Evolutionary conservation across 2,797 vertebrate genomes (phyloP), one percentile per base, ranked within the genome.

Genomic region (Cyprinodon diabolis): DNA sequence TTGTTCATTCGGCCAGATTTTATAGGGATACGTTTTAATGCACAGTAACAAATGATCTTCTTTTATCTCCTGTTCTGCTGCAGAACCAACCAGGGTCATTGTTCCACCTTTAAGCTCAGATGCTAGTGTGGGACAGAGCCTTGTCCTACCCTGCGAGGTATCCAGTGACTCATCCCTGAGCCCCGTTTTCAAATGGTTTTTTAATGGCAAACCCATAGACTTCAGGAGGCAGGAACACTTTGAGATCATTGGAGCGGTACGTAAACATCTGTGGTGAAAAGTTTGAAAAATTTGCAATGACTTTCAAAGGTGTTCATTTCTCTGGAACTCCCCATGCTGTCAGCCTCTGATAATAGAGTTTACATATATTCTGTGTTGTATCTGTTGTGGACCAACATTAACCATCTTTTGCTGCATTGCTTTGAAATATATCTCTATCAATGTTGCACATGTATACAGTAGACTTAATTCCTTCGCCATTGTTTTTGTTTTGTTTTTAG

Each of bases 231-330:
- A 94, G 84, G 90, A 95, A 66, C 95, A 97, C 90, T 97, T 96
- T 81, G 96, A 97, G 84, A 95, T 95, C 93, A 95, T 95, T 52
- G 96, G 97, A 87, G 95, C 94, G 72, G 96, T 97, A 94, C 83
- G 58, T 70, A 13, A 30, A 23, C 54, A 35, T 62, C 54, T 57
- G 3, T 25, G n/a, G 30, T 15, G 1, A 30, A 51, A 74, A 70
- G 77, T 74, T 25, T 70, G 40, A 7, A n/a, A 57, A 57, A 19
- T 47, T 51, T 14, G 14, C 6, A n/a, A n/a, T 3, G 2, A 17
- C n/a, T 25, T 56, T 9, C n/a, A 56, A 13, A 56, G n/a, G 9
- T 55, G 10, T 55, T 55, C 6, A 55, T n/a, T 9, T 8, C 52
- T 19, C 8, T 55, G 10, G 6, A 55, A 55, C 21, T 54, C 51